Evolutionary conservation across 1,140 invertebrate genomes (phyloP), one percentile per base, ranked within the genome.

Genomic region (Babylonia areolata): DNA sequence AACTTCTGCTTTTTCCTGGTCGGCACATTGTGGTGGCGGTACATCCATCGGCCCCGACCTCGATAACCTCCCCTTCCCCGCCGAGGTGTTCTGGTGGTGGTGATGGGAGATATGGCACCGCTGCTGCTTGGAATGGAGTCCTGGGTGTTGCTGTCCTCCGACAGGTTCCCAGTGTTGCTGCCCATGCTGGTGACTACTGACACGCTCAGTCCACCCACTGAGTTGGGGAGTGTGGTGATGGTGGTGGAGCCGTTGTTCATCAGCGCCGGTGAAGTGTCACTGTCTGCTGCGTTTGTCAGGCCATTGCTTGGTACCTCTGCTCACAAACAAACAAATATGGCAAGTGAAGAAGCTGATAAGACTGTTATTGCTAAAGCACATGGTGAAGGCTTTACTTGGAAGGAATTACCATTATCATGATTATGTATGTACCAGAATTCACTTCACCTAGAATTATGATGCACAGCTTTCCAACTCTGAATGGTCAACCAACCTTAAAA

Each of bases 1-100:
- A 96, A 90, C 90, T 95, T 95, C 1, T 93, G 87, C 87, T 95
- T 95, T 40, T 95, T 92, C 75, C 94, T 93, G 71, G 94, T 93
- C 1, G 94, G 88, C 31, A 88, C 84, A 46, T 85, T 88, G 40
- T 89, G 85, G 42, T 89, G 84, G 69, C 73, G 69, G n/a, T 89
- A 85, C 15, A 88, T 84, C 64, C 88, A 88, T 69, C 91, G 86
- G 9, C 91, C 91, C 35, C 88, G 75, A 33, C 33, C 86, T 15
- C 86, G 85, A 69, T 39, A 88, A 0, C 87, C 85, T 58, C 88
- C 86, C 54, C 89, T 79, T 2, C 86, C 75, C 28, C 80, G 33
- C 12, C 78, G 83, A n/a, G 79, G 81, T n/a, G 86, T 82, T 28
- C 46, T 51, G 17, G 54, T 58, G 9, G 39, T 81, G 12, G 69